Percentiles rank a stretch among this genome's conserved stretches.
phyloP scores from a whole-genome alignment of 2,888 invertebrate genomes.

The Drosophila barbarae region DNA sequence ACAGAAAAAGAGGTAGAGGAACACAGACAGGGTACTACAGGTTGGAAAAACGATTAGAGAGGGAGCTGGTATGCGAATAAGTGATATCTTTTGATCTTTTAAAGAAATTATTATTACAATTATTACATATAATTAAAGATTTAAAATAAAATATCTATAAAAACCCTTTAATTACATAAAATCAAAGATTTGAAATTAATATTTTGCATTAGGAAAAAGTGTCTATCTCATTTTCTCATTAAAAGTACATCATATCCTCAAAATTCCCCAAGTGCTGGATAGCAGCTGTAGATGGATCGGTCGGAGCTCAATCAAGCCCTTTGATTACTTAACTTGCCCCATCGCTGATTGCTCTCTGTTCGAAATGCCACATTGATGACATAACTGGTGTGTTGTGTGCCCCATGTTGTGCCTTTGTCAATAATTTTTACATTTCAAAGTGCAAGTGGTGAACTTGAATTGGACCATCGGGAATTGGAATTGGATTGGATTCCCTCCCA shows the following conservation, averaged over 20 bases:
- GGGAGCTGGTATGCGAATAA: neutral
- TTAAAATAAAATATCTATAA: no score
- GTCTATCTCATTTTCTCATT: no score
- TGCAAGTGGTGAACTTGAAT: constrained; percentile 72
- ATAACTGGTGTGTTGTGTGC: constrained; percentile 49
- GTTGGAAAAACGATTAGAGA: neutral
- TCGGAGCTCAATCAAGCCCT: constrained; percentile 27
- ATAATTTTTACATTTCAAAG: constrained; percentile 67
- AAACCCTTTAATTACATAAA: no score
- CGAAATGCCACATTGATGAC: constrained; percentile 64
- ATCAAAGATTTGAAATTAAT: no score
- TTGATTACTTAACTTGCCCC: constrained; percentile 52
- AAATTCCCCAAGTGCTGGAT: neutral
- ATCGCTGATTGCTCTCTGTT: constrained; percentile 18
- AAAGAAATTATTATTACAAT: no score
- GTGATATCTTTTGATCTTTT: neutral
- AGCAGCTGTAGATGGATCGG: neutral
- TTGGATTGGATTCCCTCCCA: constrained; percentile 23
- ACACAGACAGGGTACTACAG: neutral
- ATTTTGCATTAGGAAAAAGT: no score
- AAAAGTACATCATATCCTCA: neutral
- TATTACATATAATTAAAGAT: no score
- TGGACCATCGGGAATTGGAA: constrained; percentile 67
- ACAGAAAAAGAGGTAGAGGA: constrained; percentile 32
- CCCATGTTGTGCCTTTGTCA: constrained; percentile 5